Evolutionary conservation across 2,113 vertebrate species (phyloP).

Genomic region (Polyodon spathula): DNA sequence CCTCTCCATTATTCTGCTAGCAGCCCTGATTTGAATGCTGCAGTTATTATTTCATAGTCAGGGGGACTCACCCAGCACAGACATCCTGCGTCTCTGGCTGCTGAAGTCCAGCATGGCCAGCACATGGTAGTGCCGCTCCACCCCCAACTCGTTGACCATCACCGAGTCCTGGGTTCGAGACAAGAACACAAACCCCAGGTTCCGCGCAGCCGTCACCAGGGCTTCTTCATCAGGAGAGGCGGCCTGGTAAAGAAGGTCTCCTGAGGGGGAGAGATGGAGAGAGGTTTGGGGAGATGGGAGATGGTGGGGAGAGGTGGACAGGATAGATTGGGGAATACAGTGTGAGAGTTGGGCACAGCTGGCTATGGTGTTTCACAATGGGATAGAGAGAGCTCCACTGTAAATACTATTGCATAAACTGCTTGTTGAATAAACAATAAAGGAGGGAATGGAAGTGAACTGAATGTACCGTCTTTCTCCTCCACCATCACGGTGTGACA

Average conservation of each 20-base stretch:
- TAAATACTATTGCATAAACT: too few species aligned
- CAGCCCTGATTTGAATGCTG: fast-evolving
- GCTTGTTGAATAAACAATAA: too few species aligned
- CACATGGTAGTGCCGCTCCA: slow-evolving; percentile 59
- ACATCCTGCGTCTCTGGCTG: slow-evolving; percentile 84
- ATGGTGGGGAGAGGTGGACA: too few species aligned
- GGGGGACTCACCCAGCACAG: slow-evolving; percentile 75
- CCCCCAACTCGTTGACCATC: slow-evolving; percentile 69
- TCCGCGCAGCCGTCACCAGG: slow-evolving; percentile 73
- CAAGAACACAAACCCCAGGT: slow-evolving; percentile 76
- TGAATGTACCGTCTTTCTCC: slow-evolving; percentile 66
- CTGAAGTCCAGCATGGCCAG: slow-evolving; percentile 85
- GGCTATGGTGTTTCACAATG: too few species aligned
- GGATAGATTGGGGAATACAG: too few species aligned
- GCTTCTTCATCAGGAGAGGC: slow-evolving; percentile 86
- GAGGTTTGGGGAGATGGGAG: too few species aligned
- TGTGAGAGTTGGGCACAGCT: too few species aligned
- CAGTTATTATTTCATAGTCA: too few species aligned
- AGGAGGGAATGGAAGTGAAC: too few species aligned
- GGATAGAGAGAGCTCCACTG: too few species aligned
- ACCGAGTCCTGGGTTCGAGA: slow-evolving; percentile 73
- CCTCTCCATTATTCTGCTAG: fast-evolving
- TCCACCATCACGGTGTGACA: slow-evolving; percentile 89
- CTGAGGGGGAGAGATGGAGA: slow-evolving; percentile 44
- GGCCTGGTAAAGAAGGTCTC: slow-evolving; percentile 72